phyloP scores from a whole-genome alignment of 2,888 invertebrate genomes.

The Rhamphomyia laevipes region DNA sequence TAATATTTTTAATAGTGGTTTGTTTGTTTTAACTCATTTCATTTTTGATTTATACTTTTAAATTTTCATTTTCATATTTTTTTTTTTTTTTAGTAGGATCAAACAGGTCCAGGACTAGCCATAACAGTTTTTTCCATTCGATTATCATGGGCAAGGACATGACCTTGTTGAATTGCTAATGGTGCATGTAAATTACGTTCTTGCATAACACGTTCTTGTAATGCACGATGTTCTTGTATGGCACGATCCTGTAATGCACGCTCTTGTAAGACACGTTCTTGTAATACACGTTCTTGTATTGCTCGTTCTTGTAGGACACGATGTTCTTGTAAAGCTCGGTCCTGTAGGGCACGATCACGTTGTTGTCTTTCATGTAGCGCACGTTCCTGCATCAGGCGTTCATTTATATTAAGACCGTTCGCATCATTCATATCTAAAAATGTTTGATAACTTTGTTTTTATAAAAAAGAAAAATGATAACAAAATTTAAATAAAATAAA shows the following conservation, averaged over 20 bases:
- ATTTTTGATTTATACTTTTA: neutral
- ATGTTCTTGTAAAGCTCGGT: conserved; percentile 17
- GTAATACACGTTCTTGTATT: conserved; percentile 16
- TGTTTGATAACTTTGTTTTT: no score
- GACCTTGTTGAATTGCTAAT: conserved; percentile 17
- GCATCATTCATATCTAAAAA: conserved; percentile 16
- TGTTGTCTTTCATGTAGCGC: conserved; percentile 16
- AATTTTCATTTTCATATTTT: neutral
- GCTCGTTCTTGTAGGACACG: conserved; percentile 17
- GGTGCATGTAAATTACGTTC: conserved; percentile 18
- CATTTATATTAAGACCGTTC: conserved; percentile 16
- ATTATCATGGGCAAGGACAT: conserved; percentile 17
- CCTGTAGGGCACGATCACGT: conserved; percentile 17
- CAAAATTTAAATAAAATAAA: neutral
- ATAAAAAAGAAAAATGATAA: neutral
- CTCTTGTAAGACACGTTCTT: conserved; percentile 18
- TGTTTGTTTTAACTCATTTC: neutral
- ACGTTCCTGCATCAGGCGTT: conserved; percentile 19
- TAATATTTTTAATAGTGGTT: neutral
- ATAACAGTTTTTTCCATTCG: conserved; percentile 19
- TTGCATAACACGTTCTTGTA: conserved; percentile 17
- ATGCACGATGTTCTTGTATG: conserved; percentile 17
- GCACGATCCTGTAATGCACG: conserved; percentile 16
- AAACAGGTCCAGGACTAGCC: conserved; percentile 16
- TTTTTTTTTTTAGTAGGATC: conserved; percentile 6